These are phyloP conservation scores for Schizopygopsis malacanthus DNA, from an alignment of 2,797 vertebrate species.

Conservation along the genomic window DNA sequence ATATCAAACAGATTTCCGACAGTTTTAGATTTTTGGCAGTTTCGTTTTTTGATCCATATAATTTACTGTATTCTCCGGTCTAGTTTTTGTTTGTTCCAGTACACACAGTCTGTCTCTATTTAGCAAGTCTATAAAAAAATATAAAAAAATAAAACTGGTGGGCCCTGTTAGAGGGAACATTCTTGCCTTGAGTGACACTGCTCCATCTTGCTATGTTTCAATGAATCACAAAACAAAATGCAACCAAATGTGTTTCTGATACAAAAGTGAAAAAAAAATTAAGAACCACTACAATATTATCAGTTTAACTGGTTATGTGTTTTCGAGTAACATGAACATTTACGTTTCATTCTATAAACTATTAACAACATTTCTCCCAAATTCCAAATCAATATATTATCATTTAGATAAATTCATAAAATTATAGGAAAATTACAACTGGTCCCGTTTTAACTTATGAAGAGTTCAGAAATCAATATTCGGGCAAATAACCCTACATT, in stretches of 20 bases:
- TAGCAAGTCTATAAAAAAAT: neutral
- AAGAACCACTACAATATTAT: neutral
- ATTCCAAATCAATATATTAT: neutral
- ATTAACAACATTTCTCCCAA: neutral
- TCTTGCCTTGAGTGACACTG: neutral
- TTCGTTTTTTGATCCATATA: constrained; percentile 3
- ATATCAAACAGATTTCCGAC: neutral
- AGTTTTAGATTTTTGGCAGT: neutral
- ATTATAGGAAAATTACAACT: neutral
- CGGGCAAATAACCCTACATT: too few species aligned
- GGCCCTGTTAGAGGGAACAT: neutral
- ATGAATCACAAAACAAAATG: neutral
- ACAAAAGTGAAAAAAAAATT: neutral
- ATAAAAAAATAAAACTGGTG: neutral
- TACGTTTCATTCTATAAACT: neutral
- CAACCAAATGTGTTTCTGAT: neutral
- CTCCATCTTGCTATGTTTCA: neutral
- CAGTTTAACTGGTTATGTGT: neutral
- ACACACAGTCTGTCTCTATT: neutral
- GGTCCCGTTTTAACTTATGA: too few species aligned
- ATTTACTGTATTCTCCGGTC: neutral
- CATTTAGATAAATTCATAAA: neutral
- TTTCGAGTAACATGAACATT: neutral
- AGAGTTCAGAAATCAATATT: too few species aligned
- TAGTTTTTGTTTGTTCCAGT: neutral